Conservation (phyloP, 2,797 vertebrate species). For the Phaenicophaeus curvirostris region DNA sequence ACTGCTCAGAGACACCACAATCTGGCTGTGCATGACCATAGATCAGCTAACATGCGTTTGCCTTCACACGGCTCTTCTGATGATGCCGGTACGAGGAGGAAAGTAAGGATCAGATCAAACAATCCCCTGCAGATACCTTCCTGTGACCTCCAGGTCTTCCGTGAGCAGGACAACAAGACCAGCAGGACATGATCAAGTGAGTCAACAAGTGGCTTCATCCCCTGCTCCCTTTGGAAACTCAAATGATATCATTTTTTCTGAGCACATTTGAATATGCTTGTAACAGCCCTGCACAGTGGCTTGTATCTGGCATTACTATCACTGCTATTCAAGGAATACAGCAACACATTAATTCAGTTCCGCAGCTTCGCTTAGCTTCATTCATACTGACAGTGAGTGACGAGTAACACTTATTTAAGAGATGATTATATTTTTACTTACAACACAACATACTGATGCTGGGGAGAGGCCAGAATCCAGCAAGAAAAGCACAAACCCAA, state of each 20-base stretch:
- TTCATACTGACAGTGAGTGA: not conserved
- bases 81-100: not conserved
- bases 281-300: not conserved
- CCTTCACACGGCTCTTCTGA: not conserved
- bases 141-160: not conserved
- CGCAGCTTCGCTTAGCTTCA: not conserved
- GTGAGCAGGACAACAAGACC: not conserved
- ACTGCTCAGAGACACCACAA: not conserved
- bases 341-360: not conserved
- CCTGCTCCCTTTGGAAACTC: not conserved
- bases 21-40: rapidly evolving
- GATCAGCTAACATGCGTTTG: not conserved
- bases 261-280: not conserved
- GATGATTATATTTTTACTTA: not conserved
- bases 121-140: not conserved
- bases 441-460: not conserved
- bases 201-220: not conserved
- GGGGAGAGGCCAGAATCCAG: not conserved
- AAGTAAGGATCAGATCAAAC: not conserved
- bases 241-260: not conserved
- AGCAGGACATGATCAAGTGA: not conserved
- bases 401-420: not conserved
- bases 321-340: not conserved
- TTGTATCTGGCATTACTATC: not conserved
- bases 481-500: not conserved